Base-by-base conservation (phyloP, 2,797 vertebrate species). In the Selene dorsalis region DNA sequence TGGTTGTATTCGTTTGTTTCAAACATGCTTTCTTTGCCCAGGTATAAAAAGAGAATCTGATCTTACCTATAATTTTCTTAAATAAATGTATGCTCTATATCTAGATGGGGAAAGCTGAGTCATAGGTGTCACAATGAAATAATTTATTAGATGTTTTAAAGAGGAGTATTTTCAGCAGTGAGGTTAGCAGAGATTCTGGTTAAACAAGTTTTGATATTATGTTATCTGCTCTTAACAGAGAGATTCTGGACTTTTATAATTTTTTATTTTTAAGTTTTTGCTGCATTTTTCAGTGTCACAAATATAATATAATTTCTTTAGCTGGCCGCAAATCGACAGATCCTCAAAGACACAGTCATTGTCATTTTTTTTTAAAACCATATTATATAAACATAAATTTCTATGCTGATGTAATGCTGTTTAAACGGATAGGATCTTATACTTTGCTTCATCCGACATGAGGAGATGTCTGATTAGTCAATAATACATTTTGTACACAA, bases 1-100 rank as follows among this genome's bases (percentile, higher is more conserved):
- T 10, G 53, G n/a, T 43, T 70, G 8, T 48, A 48, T 52, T 66
- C 20, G 18, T 67, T 60, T 8, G 58, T 53, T 56, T 67, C 35
- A 32, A 69, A 66, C 43, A 58, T 22, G 3, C 20, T 48, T 53
- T 71, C 60, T n/a, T 43, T 13, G 11, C 41, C 6, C 9, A 22
- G 52, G n/a, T 50, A 26, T 52, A 17, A 62, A 18, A 17, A 73
- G n/a, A 35, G 7, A n/a, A 3, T 12, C 16, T 43, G 2, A 77
- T 52, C 56, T n/a, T 0, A 13, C 26, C 56, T 24, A 30, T 38
- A 39, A 24, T 39, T 43, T 35, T 60, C 1, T 32, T 30, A 10
- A 16, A n/a, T 32, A 3, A 13, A 48, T 22, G 24, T 24, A 18
- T 17, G 14, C 6, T 43, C 3, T 24, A 14, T 41, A 17, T 50